These are phyloP conservation scores for Aleiodes sp. DNA, from an alignment of 1,140 invertebrate species.

Conservation along the genomic window DNA sequence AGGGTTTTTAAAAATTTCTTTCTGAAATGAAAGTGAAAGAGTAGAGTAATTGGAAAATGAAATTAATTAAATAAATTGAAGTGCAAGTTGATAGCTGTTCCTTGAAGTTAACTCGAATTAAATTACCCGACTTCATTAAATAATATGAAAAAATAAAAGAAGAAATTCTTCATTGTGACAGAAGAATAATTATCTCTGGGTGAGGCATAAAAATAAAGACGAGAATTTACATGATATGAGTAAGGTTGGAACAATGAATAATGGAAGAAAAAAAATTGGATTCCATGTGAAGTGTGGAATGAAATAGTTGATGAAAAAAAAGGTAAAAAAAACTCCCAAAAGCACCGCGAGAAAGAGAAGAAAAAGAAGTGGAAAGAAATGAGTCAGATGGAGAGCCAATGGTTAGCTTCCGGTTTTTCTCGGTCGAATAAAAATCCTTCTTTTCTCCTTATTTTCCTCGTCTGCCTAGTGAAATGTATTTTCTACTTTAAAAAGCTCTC, in stretches of 20 bases:
- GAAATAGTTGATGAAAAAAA: slow-evolving; percentile 25
- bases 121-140: slow-evolving; percentile 38
- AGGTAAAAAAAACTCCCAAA: neutral
- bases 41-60: too few relatives aligned
- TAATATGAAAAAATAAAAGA: slow-evolving; percentile 44
- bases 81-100: slow-evolving; percentile 26
- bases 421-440: neutral
- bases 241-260: neutral
- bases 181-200: neutral
- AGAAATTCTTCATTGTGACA: too few relatives aligned
- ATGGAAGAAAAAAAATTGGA: neutral
- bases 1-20: too few relatives aligned
- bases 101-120: slow-evolving; percentile 36
- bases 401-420: neutral
- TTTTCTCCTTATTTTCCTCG: neutral
- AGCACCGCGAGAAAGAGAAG: neutral
- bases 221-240: too few relatives aligned
- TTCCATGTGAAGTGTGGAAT: slow-evolving; percentile 11
- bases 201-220: neutral
- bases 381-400: slow-evolving; percentile 1
- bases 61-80: too few relatives aligned
- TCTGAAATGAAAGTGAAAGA: too few relatives aligned
- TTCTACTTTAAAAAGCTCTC: neutral
- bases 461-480: neutral
- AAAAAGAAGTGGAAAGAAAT: neutral